A percentile compares a stretch with the other conserved stretches of the same genome.
These are phyloP conservation scores for Brienomyrus brachyistius DNA, from an alignment of 2,113 vertebrate genomes.

Conservation along the genomic window DNA sequence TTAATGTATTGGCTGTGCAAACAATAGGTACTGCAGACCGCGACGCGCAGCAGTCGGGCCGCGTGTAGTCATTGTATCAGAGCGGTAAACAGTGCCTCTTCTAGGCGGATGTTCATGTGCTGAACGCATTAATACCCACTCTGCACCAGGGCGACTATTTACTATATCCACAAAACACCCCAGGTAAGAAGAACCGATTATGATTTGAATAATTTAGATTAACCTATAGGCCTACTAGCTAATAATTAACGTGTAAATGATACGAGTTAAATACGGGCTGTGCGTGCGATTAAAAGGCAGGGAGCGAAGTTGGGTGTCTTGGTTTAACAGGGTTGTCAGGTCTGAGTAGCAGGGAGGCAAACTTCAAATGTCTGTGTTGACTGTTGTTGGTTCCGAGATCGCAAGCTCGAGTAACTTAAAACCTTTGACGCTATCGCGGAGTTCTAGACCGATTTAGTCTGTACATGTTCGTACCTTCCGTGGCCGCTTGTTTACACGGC, in stretches of 20 bases:
- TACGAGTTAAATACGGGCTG: neutral
- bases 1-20: conserved; percentile 60
- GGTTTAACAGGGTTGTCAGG: neutral
- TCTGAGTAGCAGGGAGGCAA: neutral
- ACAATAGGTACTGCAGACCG: conserved; percentile 59
- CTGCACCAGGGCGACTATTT: conserved; percentile 27
- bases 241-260: conserved; percentile 5
- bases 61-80: conserved; percentile 33
- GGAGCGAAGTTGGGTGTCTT: neutral
- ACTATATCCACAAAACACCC: conserved; percentile 35
- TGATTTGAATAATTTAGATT: neutral
- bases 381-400: conserved; percentile 46
- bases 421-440: conserved; percentile 17
- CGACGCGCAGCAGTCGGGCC: conserved; percentile 48
- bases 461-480: neutral
- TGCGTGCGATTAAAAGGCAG: neutral
- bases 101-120: conserved; percentile 7
- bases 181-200: conserved; percentile 14
- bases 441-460: neutral
- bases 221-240: neutral
- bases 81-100: conserved; percentile 24
- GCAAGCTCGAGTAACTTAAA: conserved; percentile 42
- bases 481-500: neutral
- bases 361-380: conserved; percentile 16
- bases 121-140: conserved; percentile 34